Base-by-base conservation (phyloP, 2,888 invertebrate genomes). In the Agrochola lota region DNA sequence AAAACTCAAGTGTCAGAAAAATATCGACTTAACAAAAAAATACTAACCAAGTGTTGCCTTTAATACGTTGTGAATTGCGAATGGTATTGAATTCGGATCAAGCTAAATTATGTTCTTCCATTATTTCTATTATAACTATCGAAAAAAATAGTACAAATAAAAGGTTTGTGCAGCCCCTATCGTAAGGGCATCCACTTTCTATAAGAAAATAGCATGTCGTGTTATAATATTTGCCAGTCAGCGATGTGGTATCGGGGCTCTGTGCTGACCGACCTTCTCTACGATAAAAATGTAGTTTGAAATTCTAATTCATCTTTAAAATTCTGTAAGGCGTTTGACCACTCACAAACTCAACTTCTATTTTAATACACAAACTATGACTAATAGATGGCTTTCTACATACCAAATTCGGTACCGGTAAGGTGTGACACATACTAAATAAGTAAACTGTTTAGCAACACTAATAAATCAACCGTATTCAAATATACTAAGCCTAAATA, bases 361-460 rank as follows among this genome's bases (percentile, higher is more conserved):
- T 81, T 84, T 78, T 84, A 75, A 81, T 71, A 2, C 57, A n/a
- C 63, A 64, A 43, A 35, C 35, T 67, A 49, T 87, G 86, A 86
- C 70, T 85, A 83, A 87, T 62, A 52, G 12, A 17, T 63, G 23
- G 80, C 85, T 88, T 88, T 88, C 87, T 85, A 85, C 80, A 64
- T 81, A 81, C 84, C 81, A 71, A 78, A 79, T 81, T 76, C 35
- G 83, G 87, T 67, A 80, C 87, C 87, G 87, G 70, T 66, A 79
- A 87, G 72, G 57, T 55, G 68, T 72, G 73, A 75, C 75, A 83
- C 85, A 88, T 90, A 85, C 78, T 73, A 82, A 87, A 77, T 78
- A 86, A 43, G 83, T 71, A 76, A 77, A 74, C 69, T 68, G 52
- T 77, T 78, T 79, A 73, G 71, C 49, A 66, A 63, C 40, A 55